A percentile compares a stretch with the other conserved stretches of the same genome.
These are phyloP conservation scores for Ormyrus pomaceus DNA, from an alignment of 2,888 invertebrate genomes.

Conservation along the genomic window DNA sequence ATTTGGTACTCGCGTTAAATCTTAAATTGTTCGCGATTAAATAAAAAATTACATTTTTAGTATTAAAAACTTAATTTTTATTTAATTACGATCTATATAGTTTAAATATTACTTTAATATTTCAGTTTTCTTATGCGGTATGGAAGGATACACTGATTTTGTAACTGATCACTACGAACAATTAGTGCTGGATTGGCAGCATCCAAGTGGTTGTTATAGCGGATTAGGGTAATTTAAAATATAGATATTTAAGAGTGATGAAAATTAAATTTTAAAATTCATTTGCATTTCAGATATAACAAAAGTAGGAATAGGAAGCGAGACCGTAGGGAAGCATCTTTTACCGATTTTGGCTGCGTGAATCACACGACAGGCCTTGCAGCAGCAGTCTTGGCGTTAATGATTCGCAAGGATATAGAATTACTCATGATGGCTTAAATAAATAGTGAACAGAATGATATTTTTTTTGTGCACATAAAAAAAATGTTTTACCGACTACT, in stretches of 20 bases:
- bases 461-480: no score
- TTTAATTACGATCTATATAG: background rate
- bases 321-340: conserved; percentile 63
- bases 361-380: conserved; percentile 76
- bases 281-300: background rate
- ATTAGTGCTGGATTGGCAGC: conserved; percentile 73
- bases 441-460: no score
- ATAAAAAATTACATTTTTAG: no score
- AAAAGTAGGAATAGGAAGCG: background rate
- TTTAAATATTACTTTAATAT: background rate
- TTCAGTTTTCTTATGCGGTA: conserved; percentile 76
- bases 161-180: conserved; percentile 69
- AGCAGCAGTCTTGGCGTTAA: conserved; percentile 71
- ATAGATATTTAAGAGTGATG: background rate
- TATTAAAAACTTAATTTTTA: no score
- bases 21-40: no score
- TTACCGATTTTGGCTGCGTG: conserved; percentile 73
- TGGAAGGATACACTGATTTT: conserved; percentile 76
- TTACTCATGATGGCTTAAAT: conserved; percentile 15
- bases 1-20: no score
- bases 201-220: conserved; percentile 72
- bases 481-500: no score
- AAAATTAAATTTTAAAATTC: background rate
- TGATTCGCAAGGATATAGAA: conserved; percentile 67
- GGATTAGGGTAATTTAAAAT: conserved; percentile 60